Evolutionary conservation across 2,113 vertebrate species (phyloP), one percentile per base, ranked within the genome.

Genomic region (Edolisoma coerulescens): DNA sequence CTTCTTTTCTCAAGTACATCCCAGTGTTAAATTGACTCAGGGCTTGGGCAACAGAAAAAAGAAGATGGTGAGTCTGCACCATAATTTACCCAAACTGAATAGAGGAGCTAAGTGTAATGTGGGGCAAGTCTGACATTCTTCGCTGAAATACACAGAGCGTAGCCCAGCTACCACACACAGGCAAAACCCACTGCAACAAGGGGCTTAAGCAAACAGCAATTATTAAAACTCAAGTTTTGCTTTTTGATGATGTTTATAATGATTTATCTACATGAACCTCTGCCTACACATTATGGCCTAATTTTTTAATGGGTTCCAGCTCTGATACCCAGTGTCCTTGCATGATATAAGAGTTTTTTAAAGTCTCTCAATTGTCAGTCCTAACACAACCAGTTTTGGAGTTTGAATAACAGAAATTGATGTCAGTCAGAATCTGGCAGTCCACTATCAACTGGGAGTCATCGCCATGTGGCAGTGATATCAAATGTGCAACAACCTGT

Each of bases 391-490:
- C 47, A 35, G 10, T 23, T 53, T 61, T 85, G 12, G 50, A 49
- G 14, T 73, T 1, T 32, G 54, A 50, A 21, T n/a, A 77, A 47
- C 19, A 73, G 68, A 78, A 75, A 27, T 52, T 73, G 33, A 22
- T 23, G 54, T n/a, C 12, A 47, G 9, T 28, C 37, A 59, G 59
- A 70, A 50, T 61, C 24, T 54, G n/a, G 5, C 13, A 84, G 41
- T 39, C n/a, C n/a, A 21, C 39, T 63, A 5, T 54, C 57, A 69
- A 4, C 33, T 57, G 27, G n/a, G 14, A 11, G 11, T n/a, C 76
- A 60, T 42, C 1, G 16, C 15, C 7, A 24, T 4, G 3, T 52
- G 42, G 24, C n/a, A 83, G 53, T 0, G 0, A 33, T 53, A 65
- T 3, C 23, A 80, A 83, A 50, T 33, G 11, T 63, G 44, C 13